These are phyloP conservation scores for Aspidiotus destructor DNA, from an alignment of 2,888 invertebrate genomes.

Conservation along the genomic window DNA sequence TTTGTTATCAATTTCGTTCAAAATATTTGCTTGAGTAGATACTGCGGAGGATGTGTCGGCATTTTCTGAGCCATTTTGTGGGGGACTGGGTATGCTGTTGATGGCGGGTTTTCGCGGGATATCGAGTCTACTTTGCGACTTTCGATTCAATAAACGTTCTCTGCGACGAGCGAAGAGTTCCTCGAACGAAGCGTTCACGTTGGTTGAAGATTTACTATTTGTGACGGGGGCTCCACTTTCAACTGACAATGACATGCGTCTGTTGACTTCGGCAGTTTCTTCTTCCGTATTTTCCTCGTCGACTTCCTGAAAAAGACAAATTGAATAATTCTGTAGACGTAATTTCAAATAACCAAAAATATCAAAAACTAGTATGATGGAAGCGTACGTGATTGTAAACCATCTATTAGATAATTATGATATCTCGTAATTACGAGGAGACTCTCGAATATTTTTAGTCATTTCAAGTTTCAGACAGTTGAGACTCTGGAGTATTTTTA, in stretches of 20 bases:
- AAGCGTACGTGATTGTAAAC: too few relatives aligned
- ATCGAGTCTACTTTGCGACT: constrained; percentile 18
- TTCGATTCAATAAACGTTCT: constrained; percentile 12
- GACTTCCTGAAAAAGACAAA: constrained; percentile 11
- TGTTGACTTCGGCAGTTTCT: background rate
- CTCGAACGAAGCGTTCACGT: constrained; percentile 21
- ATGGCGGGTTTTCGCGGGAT: constrained; percentile 12
- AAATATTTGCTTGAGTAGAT: too few relatives aligned
- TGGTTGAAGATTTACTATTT: constrained; percentile 19
- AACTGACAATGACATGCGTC: constrained; percentile 25
- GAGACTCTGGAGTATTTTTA: too few relatives aligned
- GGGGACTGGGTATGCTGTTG: constrained; percentile 8
- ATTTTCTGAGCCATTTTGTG: constrained; percentile 15
- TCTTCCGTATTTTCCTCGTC: constrained; percentile 27
- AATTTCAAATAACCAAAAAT: background rate
- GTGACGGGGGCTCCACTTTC: constrained; percentile 11
- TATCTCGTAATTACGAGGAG: background rate
- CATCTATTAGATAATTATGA: too few relatives aligned
- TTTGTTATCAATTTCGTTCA: too few relatives aligned
- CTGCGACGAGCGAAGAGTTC: constrained; percentile 12
- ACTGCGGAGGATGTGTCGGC: background rate
- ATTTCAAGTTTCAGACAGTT: background rate
- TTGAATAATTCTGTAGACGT: background rate
- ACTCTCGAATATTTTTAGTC: background rate
- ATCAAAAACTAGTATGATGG: background rate